A percentile compares a stretch with the other conserved stretches of the same genome.
Conservation (phyloP, 2,113 vertebrate genomes). For the Toxostoma redivivum region DNA sequence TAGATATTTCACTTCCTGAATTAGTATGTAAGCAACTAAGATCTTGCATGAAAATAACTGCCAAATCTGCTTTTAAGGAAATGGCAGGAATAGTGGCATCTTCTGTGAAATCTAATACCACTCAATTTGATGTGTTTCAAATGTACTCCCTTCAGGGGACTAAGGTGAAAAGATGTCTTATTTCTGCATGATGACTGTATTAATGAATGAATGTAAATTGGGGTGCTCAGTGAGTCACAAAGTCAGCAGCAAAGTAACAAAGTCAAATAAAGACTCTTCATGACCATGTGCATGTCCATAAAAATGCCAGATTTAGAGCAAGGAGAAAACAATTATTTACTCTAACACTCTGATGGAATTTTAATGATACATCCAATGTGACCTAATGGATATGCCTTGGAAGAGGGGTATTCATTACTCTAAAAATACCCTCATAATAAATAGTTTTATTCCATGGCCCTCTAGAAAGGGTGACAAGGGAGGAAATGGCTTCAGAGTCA, state of each 20-base stretch:
- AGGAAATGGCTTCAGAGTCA: background rate
- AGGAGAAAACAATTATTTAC: slow-evolving; percentile 20
- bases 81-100: background rate
- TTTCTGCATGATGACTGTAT: background rate
- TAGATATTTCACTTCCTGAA: background rate
- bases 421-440: background rate
- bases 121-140: background rate
- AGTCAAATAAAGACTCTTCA: background rate
- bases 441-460: background rate
- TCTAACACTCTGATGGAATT: background rate
- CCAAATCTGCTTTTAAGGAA: background rate
- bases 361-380: background rate
- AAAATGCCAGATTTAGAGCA: background rate
- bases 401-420: background rate
- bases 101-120: background rate
- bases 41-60: background rate
- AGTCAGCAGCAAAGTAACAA: background rate
- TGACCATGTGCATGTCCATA: background rate
- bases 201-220: background rate
- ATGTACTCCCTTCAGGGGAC: background rate
- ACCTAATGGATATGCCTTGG: background rate
- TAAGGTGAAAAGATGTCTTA: background rate
- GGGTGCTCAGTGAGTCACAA: background rate
- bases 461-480: background rate
- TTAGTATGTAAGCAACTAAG: background rate